Percentiles rank a stretch among this genome's conserved stretches.
Evolutionary conservation across 2,113 vertebrate species (phyloP).

Genomic region (Scopus umbretta): DNA sequence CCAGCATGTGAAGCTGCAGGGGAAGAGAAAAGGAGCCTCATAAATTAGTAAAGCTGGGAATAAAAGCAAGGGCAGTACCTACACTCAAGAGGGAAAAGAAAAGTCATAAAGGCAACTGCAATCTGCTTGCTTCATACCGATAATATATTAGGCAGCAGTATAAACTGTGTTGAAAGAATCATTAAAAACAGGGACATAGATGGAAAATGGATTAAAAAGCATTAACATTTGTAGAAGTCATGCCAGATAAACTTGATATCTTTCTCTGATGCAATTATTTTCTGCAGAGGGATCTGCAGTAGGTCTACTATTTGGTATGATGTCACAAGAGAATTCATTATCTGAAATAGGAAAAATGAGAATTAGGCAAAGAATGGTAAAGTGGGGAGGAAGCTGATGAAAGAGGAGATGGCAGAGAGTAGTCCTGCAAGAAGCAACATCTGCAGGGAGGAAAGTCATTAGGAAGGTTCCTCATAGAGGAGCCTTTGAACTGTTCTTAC

Average conservation of each 20-base stretch:
- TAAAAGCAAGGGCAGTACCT: not conserved
- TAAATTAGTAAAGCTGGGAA: not conserved
- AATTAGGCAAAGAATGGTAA: not conserved
- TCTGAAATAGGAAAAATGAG: not conserved
- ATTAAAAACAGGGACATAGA: not conserved
- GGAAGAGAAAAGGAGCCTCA: not conserved
- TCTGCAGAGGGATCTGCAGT: not conserved
- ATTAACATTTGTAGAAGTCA: not conserved
- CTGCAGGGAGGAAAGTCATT: not conserved
- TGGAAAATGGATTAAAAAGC: not conserved
- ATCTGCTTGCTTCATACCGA: not conserved
- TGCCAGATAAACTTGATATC: not conserved
- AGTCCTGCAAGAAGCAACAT: not conserved
- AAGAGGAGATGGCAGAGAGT: not conserved
- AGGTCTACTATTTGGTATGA: not conserved
- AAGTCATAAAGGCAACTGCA: not conserved
- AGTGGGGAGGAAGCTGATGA: not conserved
- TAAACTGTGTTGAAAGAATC: not conserved
- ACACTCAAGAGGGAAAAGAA: not conserved
- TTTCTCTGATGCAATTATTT: not conserved
- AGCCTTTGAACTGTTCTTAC: not conserved
- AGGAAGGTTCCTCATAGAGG: not conserved
- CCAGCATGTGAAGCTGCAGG: not conserved
- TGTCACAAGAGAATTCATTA: not conserved
- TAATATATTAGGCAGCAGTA: not conserved